Percentiles rank a stretch among this genome's conserved stretches.
phyloP scores from a whole-genome alignment of 2,888 invertebrate species.

The Helicoverpa assulta region DNA sequence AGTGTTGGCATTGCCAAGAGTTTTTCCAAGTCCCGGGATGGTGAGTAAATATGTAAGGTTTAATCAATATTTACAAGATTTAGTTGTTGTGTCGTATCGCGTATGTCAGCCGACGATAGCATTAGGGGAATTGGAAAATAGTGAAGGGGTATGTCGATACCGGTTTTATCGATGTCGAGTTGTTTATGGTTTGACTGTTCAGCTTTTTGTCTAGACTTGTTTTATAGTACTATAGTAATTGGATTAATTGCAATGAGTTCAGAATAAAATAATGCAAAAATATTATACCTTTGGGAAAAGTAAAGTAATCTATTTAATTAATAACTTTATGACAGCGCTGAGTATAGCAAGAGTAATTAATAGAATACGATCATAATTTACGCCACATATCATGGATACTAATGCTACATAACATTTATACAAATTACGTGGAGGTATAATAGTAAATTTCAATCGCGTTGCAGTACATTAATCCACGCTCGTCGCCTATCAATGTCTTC shows the following conservation, averaged over 20 bases:
- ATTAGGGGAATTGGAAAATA: conserved; percentile 75
- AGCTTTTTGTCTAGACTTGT: conserved; percentile 3
- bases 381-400: neutral
- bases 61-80: conserved; percentile 68
- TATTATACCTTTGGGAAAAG: no score
- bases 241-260: no score
- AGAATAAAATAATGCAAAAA: no score
- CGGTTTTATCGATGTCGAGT: conserved; percentile 52
- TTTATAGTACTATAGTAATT: neutral
- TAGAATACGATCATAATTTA: neutral
- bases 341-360: neutral
- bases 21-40: conserved; percentile 37
- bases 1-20: conserved; percentile 51
- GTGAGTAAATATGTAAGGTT: conserved; percentile 60
- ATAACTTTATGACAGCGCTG: no score
- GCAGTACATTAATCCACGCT: conserved; percentile 52
- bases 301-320: no score
- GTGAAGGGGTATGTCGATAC: conserved; percentile 64
- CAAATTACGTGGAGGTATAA: conserved; percentile 30
- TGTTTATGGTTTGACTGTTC: conserved; percentile 10
- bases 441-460: conserved; percentile 49
- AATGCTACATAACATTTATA: conserved; percentile 17
- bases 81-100: conserved; percentile 51
- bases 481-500: conserved; percentile 57
- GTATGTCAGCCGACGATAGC: conserved; percentile 65